Base-by-base conservation (phyloP, 1,140 invertebrate genomes). In the Chlorops oryzae region DNA sequence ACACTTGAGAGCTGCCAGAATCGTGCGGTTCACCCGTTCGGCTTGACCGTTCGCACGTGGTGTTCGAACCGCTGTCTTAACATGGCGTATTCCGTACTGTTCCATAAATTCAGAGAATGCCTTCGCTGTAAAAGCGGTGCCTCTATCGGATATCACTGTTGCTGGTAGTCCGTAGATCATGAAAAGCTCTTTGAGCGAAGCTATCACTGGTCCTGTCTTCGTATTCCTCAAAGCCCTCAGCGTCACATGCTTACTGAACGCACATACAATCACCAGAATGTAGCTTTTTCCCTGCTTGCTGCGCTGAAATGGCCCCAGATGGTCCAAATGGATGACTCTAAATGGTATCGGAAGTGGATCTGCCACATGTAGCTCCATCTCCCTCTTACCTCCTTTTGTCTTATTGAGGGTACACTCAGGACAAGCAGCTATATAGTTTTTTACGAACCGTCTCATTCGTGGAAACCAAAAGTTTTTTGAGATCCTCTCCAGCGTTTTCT, bases 251-350 rank as follows among this genome's bases (percentile, higher is more conserved):
- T 49, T 49, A 28, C 37, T 54, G 17, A 66, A 65, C 39, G 65
- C 56, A 49, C 69, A 50, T 44, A 69, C 74, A 2, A 76, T 40
- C 1, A 69, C 70, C 47, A 77, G 73, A 3, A 65, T 67, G 50
- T 77, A 74, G 40, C 59, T 62, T 63, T 77, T 73, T 15, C 53
- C 37, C 1, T 15, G 52, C 18, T 70, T 69, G 5, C 52, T 27
- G 38, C 73, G 51, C 49, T 27, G 53, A 43, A 39, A 21, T n/a
- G 62, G 61, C 2, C 59, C 62, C 25, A 56, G 56, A 57, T 67
- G 62, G 34, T 67, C 61, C 9, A 65, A 51, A 47, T 63, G 62
- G 10, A 61, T 12, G 0, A 53, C 60, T 5, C 44, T 5, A 50
- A 69, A 63, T 1, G 58, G 65, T 32, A 43, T 17, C 21, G 57